Evolutionary conservation across 2,797 vertebrate species (phyloP).

Genomic region (Xiphorhynchus erythropygius): DNA sequence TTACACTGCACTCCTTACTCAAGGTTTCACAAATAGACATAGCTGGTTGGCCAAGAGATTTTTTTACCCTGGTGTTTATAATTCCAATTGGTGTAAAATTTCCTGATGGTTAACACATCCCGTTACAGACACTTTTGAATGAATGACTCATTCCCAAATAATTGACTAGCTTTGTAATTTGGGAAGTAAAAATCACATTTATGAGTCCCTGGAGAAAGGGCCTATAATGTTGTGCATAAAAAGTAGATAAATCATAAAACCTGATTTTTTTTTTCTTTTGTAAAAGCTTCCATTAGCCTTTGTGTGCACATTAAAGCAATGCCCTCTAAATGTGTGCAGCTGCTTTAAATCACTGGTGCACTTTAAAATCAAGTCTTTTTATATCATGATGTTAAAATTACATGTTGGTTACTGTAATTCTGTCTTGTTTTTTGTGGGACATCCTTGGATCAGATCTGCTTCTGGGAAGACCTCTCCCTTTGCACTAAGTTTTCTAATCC

Average conservation of each 20-base stretch:
- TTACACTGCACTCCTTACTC: background rate
- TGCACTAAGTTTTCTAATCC: slow-evolving; percentile 35
- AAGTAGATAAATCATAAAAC: slow-evolving; percentile 83
- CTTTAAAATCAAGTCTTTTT: slow-evolving; percentile 68
- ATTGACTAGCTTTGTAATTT: slow-evolving; percentile 81
- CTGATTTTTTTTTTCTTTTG: slow-evolving; percentile 67
- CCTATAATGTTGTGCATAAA: slow-evolving; percentile 79
- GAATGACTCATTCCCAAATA: slow-evolving; percentile 80
- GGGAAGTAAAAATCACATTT: slow-evolving; percentile 81
- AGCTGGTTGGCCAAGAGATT: slow-evolving; percentile 49
- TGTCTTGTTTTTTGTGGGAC: slow-evolving; percentile 63
- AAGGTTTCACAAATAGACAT: slow-evolving; percentile 50
- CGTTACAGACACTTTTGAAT: slow-evolving; percentile 76
- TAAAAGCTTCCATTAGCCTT: slow-evolving; percentile 77
- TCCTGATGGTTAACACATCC: slow-evolving; percentile 83
- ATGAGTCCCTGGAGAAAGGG: slow-evolving; percentile 73
- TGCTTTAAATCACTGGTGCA: slow-evolving; percentile 66
- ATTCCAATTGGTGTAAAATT: slow-evolving; percentile 84
- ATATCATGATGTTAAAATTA: slow-evolving; percentile 77
- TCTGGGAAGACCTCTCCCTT: slow-evolving; percentile 62
- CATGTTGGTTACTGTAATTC: slow-evolving; percentile 74
- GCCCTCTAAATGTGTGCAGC: slow-evolving; percentile 68
- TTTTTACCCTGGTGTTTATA: slow-evolving; percentile 81
- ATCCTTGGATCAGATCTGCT: slow-evolving; percentile 50
- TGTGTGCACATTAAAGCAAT: slow-evolving; percentile 57